Evolutionary conservation across 2,888 invertebrate species (phyloP).

Genomic region (Alcis repandata): DNA sequence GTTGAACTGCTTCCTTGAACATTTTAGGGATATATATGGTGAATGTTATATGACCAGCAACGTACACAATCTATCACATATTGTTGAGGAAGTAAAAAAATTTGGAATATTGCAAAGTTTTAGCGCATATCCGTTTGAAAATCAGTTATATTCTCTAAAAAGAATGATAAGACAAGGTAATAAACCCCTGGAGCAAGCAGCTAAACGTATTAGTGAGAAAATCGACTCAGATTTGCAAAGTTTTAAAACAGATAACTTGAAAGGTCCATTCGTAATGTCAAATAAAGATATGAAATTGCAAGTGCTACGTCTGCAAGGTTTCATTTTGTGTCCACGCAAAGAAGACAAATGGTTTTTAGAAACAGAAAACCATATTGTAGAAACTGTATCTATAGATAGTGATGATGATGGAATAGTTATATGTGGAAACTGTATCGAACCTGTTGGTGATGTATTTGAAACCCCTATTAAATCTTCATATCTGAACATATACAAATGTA

Average conservation of each 20-base stretch:
- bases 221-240: neutral
- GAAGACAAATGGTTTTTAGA: constrained; percentile 8
- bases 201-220: constrained; percentile 4
- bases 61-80: constrained; percentile 15
- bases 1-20: constrained; percentile 8
- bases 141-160: constrained; percentile 15
- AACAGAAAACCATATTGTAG: constrained; percentile 14
- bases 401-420: neutral
- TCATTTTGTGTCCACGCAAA: constrained; percentile 3
- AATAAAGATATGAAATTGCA: neutral
- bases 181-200: constrained; percentile 11
- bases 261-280: neutral
- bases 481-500: neutral
- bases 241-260: neutral
- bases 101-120: constrained; percentile 11
- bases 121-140: constrained; percentile 29
- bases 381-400: constrained; percentile 2
- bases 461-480: neutral
- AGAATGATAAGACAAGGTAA: constrained; percentile 9
- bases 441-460: neutral
- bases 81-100: constrained; percentile 6
- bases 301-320: neutral
- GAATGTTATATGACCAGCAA: constrained; percentile 18
- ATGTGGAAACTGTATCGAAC: constrained; percentile 8
- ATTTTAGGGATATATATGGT: constrained; percentile 14